A percentile compares a stretch with the other conserved stretches of the same genome.
Conservation (phyloP, 1,140 invertebrate species). For the Drosophila sproati region DNA sequence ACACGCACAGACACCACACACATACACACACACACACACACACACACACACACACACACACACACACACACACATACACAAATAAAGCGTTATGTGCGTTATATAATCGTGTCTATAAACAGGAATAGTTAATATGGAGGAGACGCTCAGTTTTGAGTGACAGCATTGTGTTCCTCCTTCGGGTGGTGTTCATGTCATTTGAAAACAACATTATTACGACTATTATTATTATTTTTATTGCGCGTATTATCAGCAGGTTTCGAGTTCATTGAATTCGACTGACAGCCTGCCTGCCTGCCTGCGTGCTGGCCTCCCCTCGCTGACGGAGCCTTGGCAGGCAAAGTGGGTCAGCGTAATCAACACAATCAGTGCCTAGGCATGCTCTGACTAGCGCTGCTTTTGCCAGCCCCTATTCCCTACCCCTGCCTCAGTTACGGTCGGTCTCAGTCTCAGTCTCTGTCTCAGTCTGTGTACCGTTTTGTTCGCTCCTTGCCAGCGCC, state of each 20-base stretch:
- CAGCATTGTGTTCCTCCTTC: conserved; percentile 24
- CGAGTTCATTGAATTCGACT: conserved; percentile 81
- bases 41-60: no score
- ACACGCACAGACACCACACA: no score
- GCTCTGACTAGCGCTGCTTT: conserved; percentile 25
- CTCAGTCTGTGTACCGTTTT: no score
- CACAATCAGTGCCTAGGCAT: conserved; percentile 79
- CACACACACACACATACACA: not conserved
- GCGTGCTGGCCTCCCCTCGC: conserved; percentile 5
- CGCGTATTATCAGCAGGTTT: conserved; percentile 79
- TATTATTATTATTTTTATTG: conserved; percentile 78
- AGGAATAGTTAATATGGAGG: conserved; percentile 12
- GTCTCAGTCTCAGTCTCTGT: no score
- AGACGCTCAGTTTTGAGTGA: conserved; percentile 34
- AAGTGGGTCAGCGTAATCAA: conserved; percentile 81
- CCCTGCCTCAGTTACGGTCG: not conserved
- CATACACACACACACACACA: no score
- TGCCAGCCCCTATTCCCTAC: conserved; percentile 17
- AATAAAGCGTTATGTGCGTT: not conserved
- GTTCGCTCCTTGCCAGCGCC: conserved; percentile 11
- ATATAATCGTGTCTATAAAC: conserved; percentile 6
- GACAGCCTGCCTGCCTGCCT: not conserved
- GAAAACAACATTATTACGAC: conserved; percentile 78
- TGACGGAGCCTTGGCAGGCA: conserved; percentile 63
- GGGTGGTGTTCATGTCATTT: conserved; percentile 54